Evolutionary conservation across 1,140 invertebrate species (phyloP).

Genomic region (Drosophila tani): DNA sequence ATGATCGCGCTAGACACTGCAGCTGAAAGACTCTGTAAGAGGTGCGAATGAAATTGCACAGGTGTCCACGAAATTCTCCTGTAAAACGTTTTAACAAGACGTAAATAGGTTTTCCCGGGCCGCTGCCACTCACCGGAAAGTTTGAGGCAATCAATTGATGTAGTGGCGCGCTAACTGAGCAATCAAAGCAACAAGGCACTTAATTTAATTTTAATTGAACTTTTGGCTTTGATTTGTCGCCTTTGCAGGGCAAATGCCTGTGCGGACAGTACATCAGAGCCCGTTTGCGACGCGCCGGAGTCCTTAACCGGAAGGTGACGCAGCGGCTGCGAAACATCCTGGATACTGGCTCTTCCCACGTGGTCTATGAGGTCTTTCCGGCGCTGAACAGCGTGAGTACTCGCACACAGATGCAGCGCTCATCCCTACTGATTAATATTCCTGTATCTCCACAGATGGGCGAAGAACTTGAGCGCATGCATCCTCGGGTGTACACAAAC

Average conservation of each 20-base stretch:
- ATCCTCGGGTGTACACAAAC: slow-evolving; percentile 88
- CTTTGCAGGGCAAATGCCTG: slow-evolving; percentile 79
- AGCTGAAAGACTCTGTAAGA: slow-evolving; percentile 29
- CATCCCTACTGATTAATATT: not conserved
- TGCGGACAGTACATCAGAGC: slow-evolving; percentile 83
- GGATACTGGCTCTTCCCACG: slow-evolving; percentile 76
- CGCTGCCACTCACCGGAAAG: slow-evolving; percentile 34
- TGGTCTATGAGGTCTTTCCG: slow-evolving; percentile 83
- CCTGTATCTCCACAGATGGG: slow-evolving; percentile 65
- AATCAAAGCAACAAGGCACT: slow-evolving; percentile 52
- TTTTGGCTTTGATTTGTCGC: slow-evolving; percentile 24
- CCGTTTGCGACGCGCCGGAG: slow-evolving; percentile 74
- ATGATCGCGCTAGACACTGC: slow-evolving; percentile 22
- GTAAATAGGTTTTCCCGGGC: slow-evolving; percentile 7
- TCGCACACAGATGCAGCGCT: too few relatives aligned
- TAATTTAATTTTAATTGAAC: slow-evolving; percentile 61
- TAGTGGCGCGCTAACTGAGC: slow-evolving; percentile 22
- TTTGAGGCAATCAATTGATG: slow-evolving; percentile 38
- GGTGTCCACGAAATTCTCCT: slow-evolving; percentile 47
- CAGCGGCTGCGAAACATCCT: slow-evolving; percentile 79
- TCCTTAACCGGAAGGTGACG: slow-evolving; percentile 81
- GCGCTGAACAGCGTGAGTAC: slow-evolving; percentile 80
- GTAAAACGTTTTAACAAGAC: slow-evolving; percentile 19
- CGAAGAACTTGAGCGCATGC: slow-evolving; percentile 87
- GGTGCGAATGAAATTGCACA: slow-evolving; percentile 69